Evolutionary conservation across 2,797 vertebrate species (phyloP).

Genomic region (Botia almorhae): DNA sequence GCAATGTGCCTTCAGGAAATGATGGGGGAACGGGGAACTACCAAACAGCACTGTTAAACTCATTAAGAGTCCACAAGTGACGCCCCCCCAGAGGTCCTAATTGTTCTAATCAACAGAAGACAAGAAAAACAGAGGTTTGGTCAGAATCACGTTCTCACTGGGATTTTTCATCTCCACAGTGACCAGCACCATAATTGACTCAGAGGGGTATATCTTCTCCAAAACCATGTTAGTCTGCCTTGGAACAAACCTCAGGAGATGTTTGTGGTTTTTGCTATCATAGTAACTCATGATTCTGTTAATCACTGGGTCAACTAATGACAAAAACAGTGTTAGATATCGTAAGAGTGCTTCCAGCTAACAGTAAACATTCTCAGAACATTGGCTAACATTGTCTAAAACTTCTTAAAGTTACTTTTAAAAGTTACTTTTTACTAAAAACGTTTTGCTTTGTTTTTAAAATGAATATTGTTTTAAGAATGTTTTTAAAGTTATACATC

Average conservation of each 20-base stretch:
- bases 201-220: constrained; percentile 25
- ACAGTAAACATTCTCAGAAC: too few relatives aligned
- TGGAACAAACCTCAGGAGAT: constrained; percentile 68
- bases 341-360: neutral
- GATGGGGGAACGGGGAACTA: constrained; percentile 64
- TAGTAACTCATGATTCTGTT: constrained; percentile 60
- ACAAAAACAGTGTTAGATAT: constrained; percentile 16
- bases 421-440: too few relatives aligned
- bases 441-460: too few relatives aligned
- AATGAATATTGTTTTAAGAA: too few relatives aligned
- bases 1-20: constrained; percentile 64
- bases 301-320: constrained; percentile 24
- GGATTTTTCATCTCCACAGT: constrained; percentile 43
- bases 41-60: constrained; percentile 70
- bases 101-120: constrained; percentile 57
- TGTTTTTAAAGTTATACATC: too few relatives aligned
- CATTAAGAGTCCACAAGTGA: constrained; percentile 61
- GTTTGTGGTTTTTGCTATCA: constrained; percentile 60
- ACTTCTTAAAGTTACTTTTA: too few relatives aligned
- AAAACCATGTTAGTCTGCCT: constrained; percentile 60
- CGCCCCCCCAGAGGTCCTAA: constrained; percentile 41
- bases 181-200: constrained; percentile 16
- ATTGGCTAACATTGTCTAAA: too few relatives aligned
- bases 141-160: constrained; percentile 20
- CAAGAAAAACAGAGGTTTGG: constrained; percentile 48